A percentile compares a stretch with the other conserved stretches of the same genome.
These are phyloP conservation scores for Eurystomus gularis DNA, from an alignment of 2,113 vertebrate genomes.

Conservation along the genomic window DNA sequence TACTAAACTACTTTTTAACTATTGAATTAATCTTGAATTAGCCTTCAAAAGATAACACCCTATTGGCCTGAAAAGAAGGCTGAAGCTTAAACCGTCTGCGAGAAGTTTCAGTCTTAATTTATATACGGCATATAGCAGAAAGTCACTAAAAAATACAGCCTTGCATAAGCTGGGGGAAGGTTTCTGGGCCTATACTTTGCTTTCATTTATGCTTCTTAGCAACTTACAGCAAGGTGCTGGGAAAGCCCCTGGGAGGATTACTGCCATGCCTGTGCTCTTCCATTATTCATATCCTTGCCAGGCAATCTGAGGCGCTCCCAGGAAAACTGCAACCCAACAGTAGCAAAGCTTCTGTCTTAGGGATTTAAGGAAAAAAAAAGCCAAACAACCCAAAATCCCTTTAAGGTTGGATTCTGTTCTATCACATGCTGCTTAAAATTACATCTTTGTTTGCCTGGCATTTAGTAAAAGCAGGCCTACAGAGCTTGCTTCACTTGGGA, in stretches of 20 bases:
- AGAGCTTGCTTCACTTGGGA: background rate
- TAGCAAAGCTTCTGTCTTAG: background rate
- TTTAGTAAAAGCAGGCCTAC: background rate
- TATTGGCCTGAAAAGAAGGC: background rate
- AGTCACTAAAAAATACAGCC: background rate
- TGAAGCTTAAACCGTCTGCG: background rate
- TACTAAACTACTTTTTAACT: background rate
- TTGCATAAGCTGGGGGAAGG: background rate
- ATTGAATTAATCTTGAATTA: background rate
- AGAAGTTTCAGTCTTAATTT: background rate
- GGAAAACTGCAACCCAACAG: background rate
- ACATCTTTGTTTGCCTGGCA: background rate
- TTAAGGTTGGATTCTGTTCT: background rate
- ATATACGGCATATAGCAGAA: background rate
- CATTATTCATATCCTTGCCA: background rate
- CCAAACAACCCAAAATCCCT: background rate
- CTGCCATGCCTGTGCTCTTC: background rate
- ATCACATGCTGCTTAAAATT: background rate
- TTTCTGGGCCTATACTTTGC: background rate
- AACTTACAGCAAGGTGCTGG: background rate
- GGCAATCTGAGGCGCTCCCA: background rate
- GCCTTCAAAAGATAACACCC: background rate
- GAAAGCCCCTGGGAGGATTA: background rate
- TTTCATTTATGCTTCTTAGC: constrained; percentile 11
- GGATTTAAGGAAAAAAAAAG: background rate